Evolutionary conservation across 2,113 vertebrate species (phyloP), one percentile per base, ranked within the genome.

Genomic region (Podarcis muralis): DNA sequence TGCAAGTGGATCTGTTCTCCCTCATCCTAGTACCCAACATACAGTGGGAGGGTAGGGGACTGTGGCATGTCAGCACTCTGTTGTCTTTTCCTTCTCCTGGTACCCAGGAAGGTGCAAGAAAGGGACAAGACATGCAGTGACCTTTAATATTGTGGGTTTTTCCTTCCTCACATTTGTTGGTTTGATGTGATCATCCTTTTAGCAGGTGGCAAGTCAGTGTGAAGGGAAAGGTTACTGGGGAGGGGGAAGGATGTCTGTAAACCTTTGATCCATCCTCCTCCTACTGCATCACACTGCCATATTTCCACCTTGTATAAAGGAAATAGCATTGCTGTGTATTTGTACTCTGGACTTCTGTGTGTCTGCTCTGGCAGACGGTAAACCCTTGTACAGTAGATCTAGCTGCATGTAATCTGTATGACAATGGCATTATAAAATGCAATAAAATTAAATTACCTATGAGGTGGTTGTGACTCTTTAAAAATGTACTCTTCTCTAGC

Each of bases 381-480:
- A 98, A 98, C 97, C 97, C 97, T 97, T 98, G 98, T 97, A 97
- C 98, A 97, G 97, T 98, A 98, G 98, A 91, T 97, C 97, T 97
- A 97, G 98, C 98, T 98, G 97, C 97, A 97, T 98, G 97, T 98
- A 97, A 97, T 97, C 97, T 98, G 97, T 98, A 98, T 98, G 98
- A 98, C 97, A 98, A 98, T 90, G 95, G 97, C 97, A 97, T 98
- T 98, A 98, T 98, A 98, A 98, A 98, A 97, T 97, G 97, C 97
- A 98, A 97, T 98, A 98, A 98, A 98, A 98, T 83, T 91, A 94
- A 92, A 91, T 95, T 96, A 97, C 97, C 97, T 97, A 97, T 95
- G 97, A 97, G 95, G 96, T 91, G 65, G 80, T 35, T 23, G 89
- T 32, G 92, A 1, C 86, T 92, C 87, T 88, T 93, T 79, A 87